These are phyloP conservation scores for Falco peregrinus DNA, from an alignment of 2,797 vertebrate species.

Conservation along the genomic window DNA sequence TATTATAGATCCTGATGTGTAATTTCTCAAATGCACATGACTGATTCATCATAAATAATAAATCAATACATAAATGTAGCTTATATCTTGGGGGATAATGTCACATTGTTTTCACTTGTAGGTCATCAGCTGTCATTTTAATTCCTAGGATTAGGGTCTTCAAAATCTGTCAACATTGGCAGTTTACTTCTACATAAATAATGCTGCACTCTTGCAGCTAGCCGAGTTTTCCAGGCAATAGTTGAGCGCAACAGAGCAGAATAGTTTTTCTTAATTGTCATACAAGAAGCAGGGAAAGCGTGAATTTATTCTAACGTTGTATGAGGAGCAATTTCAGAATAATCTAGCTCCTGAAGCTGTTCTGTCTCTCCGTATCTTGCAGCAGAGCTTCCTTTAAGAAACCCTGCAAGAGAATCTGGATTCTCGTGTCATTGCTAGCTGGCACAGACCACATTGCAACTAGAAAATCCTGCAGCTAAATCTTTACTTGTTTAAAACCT, in stretches of 20 bases:
- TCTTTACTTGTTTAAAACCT: neutral
- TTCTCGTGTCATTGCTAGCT: neutral
- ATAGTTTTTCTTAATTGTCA: neutral
- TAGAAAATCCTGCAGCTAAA: neutral
- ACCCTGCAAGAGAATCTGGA: neutral
- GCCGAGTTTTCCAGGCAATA: neutral
- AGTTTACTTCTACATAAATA: neutral
- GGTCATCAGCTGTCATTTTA: conserved; percentile 29
- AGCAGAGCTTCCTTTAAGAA: neutral
- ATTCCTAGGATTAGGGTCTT: neutral
- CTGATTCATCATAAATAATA: conserved; percentile 51
- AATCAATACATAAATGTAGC: conserved; percentile 10
- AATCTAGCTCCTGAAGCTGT: neutral
- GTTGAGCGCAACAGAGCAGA: neutral
- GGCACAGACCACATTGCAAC: neutral
- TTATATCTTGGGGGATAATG: conserved; percentile 33
- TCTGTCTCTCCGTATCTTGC: neutral
- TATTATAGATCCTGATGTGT: neutral
- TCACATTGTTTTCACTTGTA: conserved; percentile 22
- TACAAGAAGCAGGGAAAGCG: neutral
- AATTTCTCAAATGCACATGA: conserved; percentile 26
- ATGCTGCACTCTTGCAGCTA: neutral
- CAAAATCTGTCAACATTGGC: neutral
- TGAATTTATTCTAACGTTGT: neutral
- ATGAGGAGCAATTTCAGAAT: neutral